Evolutionary conservation across 2,888 invertebrate genomes (phyloP).

Genomic region (Nomada flava): DNA sequence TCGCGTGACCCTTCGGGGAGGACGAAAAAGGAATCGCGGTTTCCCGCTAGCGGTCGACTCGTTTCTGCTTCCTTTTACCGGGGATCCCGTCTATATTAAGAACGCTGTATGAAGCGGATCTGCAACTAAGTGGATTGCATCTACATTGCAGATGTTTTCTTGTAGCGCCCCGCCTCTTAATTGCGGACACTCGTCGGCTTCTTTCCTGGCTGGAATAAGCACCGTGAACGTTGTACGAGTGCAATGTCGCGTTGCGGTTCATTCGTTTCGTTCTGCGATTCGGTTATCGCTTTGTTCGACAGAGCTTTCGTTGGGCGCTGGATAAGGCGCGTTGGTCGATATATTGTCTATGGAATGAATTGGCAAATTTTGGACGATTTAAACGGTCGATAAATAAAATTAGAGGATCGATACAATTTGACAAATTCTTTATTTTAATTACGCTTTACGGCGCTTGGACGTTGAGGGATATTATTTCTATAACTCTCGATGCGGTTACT

Average conservation of each 20-base stretch:
- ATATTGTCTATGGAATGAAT: no score
- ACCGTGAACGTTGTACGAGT: neutral
- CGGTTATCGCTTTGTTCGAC: conserved; percentile 3
- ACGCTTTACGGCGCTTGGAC: no score
- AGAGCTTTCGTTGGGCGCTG: no score
- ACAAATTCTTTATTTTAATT: no score
- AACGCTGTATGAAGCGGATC: conserved; percentile 23
- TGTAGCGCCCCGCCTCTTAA: conserved; percentile 47
- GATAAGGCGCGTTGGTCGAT: no score
- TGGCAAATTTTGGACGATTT: no score
- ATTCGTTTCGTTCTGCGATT: conserved; percentile 28
- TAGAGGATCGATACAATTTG: no score
- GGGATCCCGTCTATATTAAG: conserved; percentile 53
- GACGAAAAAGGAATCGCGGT: conserved; percentile 48
- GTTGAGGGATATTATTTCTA: no score
- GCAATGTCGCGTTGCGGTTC: conserved; percentile 8
- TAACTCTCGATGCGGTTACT: no score
- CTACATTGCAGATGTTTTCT: conserved; percentile 59
- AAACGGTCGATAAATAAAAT: no score
- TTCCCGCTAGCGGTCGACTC: conserved; percentile 50
- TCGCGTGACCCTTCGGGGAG: neutral
- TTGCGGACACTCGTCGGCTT: conserved; percentile 47
- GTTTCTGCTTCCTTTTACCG: conserved; percentile 45
- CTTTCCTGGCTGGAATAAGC: conserved; percentile 33
- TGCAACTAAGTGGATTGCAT: conserved; percentile 49